Evolutionary conservation across 2,888 invertebrate genomes (phyloP).

Genomic region (Colostygia pectinataria): DNA sequence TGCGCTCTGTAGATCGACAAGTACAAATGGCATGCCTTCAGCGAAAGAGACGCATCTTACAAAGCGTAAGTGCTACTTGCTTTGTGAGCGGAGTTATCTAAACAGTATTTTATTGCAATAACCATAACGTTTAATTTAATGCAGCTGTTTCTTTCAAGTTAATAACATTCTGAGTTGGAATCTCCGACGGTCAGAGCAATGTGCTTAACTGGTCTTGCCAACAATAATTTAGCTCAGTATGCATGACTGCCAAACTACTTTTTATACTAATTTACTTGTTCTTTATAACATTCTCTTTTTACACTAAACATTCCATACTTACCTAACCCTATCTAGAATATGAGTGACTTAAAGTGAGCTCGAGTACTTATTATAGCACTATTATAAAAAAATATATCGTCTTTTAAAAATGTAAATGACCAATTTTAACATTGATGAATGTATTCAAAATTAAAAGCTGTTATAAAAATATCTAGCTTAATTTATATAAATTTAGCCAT

Average conservation of each 20-base stretch:
- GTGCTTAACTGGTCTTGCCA: conserved; percentile 33
- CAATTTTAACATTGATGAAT: conserved; percentile 37
- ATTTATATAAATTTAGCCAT: conserved; percentile 44
- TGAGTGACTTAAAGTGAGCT: conserved; percentile 81
- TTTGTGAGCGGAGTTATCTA: conserved; percentile 32
- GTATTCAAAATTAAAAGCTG: conserved; percentile 38
- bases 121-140: conserved; percentile 22
- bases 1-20: conserved; percentile 68
- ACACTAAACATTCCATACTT: conserved; percentile 72
- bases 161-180: conserved; percentile 25
- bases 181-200: conserved; percentile 18
- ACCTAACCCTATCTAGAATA: conserved; percentile 46
- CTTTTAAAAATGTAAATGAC: conserved; percentile 33
- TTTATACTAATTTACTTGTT: conserved; percentile 13
- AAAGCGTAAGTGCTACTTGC: conserved; percentile 34
- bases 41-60: conserved; percentile 55
- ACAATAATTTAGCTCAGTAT: conserved; percentile 29
- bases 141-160: conserved; percentile 12
- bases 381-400: conserved; percentile 33
- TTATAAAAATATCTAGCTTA: conserved; percentile 49
- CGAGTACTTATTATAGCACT: conserved; percentile 68
- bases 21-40: conserved; percentile 77
- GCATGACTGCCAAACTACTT: conserved; percentile 18
- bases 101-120: conserved; percentile 35
- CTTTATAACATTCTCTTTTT: conserved; percentile 51